phyloP scores from a whole-genome alignment of 2,113 vertebrate species.

The Saguinus midas region DNA sequence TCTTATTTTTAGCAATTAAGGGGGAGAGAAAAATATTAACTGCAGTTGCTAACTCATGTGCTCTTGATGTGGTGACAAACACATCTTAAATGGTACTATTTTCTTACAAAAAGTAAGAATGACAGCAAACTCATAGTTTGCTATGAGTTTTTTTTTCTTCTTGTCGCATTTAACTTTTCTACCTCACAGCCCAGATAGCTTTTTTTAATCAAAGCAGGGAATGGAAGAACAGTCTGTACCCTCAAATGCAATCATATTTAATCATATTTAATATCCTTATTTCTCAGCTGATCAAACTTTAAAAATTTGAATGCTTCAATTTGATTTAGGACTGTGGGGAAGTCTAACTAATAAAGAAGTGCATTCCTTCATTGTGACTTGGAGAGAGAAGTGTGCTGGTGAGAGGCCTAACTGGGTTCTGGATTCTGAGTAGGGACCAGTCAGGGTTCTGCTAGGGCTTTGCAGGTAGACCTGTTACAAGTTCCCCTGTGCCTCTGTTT shows the following conservation, averaged over 20 bases:
- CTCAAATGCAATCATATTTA: conserved; percentile 88
- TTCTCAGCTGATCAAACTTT: conserved; percentile 89
- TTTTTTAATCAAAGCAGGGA: conserved; percentile 89
- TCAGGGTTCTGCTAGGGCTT: fast-evolving
- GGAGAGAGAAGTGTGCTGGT: neutral
- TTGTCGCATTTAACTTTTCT: conserved; percentile 86
- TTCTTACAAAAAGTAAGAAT: conserved; percentile 69
- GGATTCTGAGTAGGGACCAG: neutral
- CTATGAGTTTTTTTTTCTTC: conserved; percentile 64
- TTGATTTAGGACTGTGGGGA: conserved; percentile 82
- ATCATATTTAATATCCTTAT: conserved; percentile 90
- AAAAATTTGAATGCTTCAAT: conserved; percentile 83
- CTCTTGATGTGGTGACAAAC: conserved; percentile 54
- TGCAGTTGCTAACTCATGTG: conserved; percentile 61
- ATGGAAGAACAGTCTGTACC: conserved; percentile 88
- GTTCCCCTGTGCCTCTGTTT: neutral
- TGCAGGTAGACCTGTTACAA: fast-evolving
- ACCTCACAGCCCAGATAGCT: conserved; percentile 85
- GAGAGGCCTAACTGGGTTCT: neutral
- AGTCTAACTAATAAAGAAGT: conserved; percentile 76
- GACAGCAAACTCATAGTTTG: conserved; percentile 59
- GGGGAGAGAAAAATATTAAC: conserved; percentile 65
- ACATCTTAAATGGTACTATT: conserved; percentile 65
- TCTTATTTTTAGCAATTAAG: conserved; percentile 76
- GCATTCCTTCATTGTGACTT: conserved; percentile 66